Conservation (phyloP, 2,113 vertebrate genomes). For the Catagonus wagneri region DNA sequence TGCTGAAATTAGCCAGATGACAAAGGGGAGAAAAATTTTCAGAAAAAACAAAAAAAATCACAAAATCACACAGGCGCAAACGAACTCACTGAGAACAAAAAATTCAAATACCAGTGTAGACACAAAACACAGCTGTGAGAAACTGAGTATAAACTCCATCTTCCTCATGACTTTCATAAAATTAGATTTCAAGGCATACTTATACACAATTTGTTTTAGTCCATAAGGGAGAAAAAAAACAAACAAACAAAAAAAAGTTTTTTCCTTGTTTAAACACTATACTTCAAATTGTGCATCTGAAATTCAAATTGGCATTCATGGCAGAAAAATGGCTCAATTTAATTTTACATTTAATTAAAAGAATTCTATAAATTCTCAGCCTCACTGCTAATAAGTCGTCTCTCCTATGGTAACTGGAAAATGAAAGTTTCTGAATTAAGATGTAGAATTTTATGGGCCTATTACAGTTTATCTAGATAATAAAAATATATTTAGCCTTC, state of each 20-base stretch:
- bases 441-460: neutral
- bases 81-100: neutral
- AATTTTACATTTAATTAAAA: slow-evolving; percentile 56
- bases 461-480: neutral
- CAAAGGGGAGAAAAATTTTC: neutral
- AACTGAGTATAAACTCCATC: neutral
- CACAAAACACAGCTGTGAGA: neutral
- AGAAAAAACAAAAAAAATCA: neutral
- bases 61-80: neutral
- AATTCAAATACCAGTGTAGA: neutral
- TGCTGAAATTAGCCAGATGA: neutral
- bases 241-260: neutral
- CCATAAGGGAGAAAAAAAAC: neutral
- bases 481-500: neutral
- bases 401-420: neutral
- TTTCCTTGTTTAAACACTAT: slow-evolving; percentile 8
- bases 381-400: neutral
- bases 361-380: neutral
- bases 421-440: neutral
- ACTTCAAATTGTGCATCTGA: slow-evolving; percentile 38
- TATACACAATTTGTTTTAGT: neutral
- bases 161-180: neutral
- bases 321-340: neutral
- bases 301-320: neutral
- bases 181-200: neutral